Evolutionary conservation across 2,888 invertebrate species (phyloP).

Genomic region (Dascillus cervinus): DNA sequence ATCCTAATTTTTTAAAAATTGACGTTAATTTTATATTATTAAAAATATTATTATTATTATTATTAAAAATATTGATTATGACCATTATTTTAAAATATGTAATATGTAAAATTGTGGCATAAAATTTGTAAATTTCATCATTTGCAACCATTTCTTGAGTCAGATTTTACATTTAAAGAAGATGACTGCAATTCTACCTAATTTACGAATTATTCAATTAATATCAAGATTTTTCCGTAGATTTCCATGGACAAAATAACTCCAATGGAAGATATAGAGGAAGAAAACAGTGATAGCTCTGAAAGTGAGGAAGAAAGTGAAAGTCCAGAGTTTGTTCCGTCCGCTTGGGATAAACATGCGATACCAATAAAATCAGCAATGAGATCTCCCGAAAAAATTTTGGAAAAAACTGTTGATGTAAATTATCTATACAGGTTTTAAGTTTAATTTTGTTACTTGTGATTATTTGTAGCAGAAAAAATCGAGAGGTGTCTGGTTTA

Average conservation of each 20-base stretch:
- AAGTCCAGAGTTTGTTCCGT: slow-evolving; percentile 63
- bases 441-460: slow-evolving; percentile 4
- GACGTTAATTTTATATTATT: no score
- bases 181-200: no score
- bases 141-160: slow-evolving; percentile 1
- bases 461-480: slow-evolving; percentile 26
- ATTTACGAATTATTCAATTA: no score
- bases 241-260: slow-evolving; percentile 11
- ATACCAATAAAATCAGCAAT: slow-evolving; percentile 70
- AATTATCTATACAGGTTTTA: no score
- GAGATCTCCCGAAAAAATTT: slow-evolving; percentile 51
- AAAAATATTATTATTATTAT: no score
- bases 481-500: slow-evolving; percentile 59
- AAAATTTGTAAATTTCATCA: neutral
- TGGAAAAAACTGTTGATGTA: slow-evolving; percentile 24
- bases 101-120: no score
- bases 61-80: no score
- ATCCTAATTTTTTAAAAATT: no score
- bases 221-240: no score
- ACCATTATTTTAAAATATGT: no score
- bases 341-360: slow-evolving; percentile 73
- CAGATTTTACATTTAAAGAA: no score
- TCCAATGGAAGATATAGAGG: slow-evolving; percentile 31
- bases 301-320: slow-evolving; percentile 59
- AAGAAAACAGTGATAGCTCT: slow-evolving; percentile 27